Base-by-base conservation (phyloP, 2,888 invertebrate genomes). In the Drosophila siamana region DNA sequence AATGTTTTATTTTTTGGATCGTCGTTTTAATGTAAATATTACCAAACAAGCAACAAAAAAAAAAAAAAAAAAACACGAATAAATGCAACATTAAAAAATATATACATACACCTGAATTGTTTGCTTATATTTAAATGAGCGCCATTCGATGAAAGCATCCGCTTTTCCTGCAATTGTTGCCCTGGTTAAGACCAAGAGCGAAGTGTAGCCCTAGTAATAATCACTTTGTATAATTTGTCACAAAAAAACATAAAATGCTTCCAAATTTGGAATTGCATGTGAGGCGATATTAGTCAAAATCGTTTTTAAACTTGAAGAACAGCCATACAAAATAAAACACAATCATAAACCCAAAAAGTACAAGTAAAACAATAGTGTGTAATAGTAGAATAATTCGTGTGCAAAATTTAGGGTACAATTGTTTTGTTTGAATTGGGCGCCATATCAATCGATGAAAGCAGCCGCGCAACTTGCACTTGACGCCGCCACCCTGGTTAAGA, bases 231-330 rank as follows among this genome's bases (percentile, higher is more conserved):
- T 33, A 33, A 33, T 33, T 33, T 33, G 33, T 33, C 33, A 26
- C 6, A 26, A 6, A 6, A 1, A 26, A 5, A 26, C 5, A 5
- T 26, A 26, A 26, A 26, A 6, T 26, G 26, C 7, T 26, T 26
- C 6, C 26, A 6, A 26, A 26, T 26, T 26, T 26, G 26, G 26
- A 26, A 26, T 26, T 26, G 26, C 5, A 26, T 16, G 46, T 46
- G 15, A 15, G 36, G 71, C 59, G 48, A 60, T 69, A 60, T 52
- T 54, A 64, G 60, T 69, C 69, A 64, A 64, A 69, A 26, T 26
- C 26, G 26, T 26, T 26, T 26, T 26, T 7, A 26, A 26, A 26
- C 26, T 26, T 5, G 26, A 7, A 4, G 26, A 26, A 26, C 26
- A 26, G 46, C 16, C 13, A 7, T 16, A 41, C 11, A 28, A 8